Evolutionary conservation across 2,888 invertebrate genomes (phyloP), one percentile per base, ranked within the genome.

Genomic region (Pyrochroa serraticornis): DNA sequence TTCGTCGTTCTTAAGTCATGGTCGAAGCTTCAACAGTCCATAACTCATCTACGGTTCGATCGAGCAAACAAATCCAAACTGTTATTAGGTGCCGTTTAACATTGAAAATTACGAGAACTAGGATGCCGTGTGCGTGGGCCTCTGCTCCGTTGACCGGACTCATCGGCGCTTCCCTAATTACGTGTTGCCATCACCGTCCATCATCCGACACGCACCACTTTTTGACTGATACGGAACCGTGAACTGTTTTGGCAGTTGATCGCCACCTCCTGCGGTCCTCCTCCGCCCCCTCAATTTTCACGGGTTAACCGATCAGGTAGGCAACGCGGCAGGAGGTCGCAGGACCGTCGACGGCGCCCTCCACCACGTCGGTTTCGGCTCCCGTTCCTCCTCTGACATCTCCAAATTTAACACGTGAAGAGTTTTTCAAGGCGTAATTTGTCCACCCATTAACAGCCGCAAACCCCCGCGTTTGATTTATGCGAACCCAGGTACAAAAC

Each of bases 181-280:
- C 42, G 51, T 46, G 55, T 55, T 53, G 42, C 44, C 39, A 41
- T 43, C 48, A 34, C 42, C 43, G 57, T 57, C 57, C 39, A 51
- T 57, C 57, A 57, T 10, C 32, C 6, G 13, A 43, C 53, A 53
- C 53, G 53, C 53, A 53, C 34, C 38, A 22, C 31, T 12, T 30
- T 41, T 14, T 35, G 34, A 46, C 22, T 32, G 33, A 37, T 35
- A 32, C 32, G 37, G 32, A 35, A 53, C 41, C 13, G 53, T 34
- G 53, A 37, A 43, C 42, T 55, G 51, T 57, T 57, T 57, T 57
- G 57, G 57, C 57, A 57, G 46, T 57, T 35, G 45, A 31, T 44
- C 34, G 44, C 44, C 31, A 34, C 44, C 44, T 44, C 44, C 44
- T 44, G 34, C 31, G 56, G 50, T 37, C 45, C 38, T 48, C 56